These are phyloP conservation scores for Hipposideros armiger DNA, from an alignment of 2,113 vertebrate species.

Conservation along the genomic window DNA sequence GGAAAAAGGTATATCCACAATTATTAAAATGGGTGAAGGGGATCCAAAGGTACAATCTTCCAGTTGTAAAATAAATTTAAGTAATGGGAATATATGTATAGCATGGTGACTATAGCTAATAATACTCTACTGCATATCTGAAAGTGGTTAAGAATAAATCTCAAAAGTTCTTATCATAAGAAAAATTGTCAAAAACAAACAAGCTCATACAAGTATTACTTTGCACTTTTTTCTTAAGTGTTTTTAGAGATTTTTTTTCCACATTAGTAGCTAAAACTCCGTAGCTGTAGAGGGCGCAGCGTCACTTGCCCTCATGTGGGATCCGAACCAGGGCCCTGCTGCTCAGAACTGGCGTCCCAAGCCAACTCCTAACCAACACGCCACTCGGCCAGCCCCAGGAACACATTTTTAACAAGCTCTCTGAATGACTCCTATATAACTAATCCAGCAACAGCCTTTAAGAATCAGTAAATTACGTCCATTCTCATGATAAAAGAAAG, in stretches of 20 bases:
- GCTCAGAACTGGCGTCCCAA: no score
- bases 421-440: neutral
- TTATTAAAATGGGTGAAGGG: neutral
- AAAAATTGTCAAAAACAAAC: neutral
- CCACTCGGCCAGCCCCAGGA: neutral
- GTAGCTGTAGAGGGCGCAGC: neutral
- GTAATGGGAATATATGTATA: neutral
- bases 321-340: no score
- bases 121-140: neutral
- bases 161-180: neutral
- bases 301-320: neutral
- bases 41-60: neutral
- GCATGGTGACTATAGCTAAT: neutral
- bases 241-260: neutral
- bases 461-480: conserved; percentile 2
- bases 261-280: neutral
- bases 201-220: neutral
- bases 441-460: neutral
- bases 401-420: conserved; percentile 31
- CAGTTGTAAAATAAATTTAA: neutral
- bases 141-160: neutral
- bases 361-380: no score
- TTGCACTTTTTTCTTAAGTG: neutral
- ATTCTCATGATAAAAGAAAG: neutral
- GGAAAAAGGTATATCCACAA: neutral